Conservation (phyloP, 1,140 invertebrate species). For the Neuroterus valhalla region DNA sequence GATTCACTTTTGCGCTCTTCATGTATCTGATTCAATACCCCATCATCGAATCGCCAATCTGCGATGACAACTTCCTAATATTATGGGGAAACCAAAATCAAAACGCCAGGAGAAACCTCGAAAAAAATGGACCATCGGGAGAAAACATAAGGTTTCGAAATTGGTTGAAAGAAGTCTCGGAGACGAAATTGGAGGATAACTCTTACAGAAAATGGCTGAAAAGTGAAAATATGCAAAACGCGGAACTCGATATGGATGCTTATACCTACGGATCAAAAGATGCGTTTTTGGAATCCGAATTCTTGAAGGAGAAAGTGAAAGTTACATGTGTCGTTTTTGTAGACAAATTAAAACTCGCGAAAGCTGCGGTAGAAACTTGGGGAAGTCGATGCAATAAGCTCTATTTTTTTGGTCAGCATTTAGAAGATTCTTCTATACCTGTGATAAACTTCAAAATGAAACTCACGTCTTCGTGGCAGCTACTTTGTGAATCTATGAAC, state of each 20-base stretch:
- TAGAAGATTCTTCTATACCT: slow-evolving; percentile 47
- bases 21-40: slow-evolving; percentile 6
- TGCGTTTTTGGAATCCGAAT: slow-evolving; percentile 60
- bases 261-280: slow-evolving; percentile 54
- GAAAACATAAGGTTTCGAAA: neutral
- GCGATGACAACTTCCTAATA: slow-evolving; percentile 24
- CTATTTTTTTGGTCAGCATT: slow-evolving; percentile 61
- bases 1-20: slow-evolving; percentile 49
- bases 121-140: slow-evolving; percentile 25
- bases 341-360: slow-evolving; percentile 62
- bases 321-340: slow-evolving; percentile 69
- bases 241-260: slow-evolving; percentile 59
- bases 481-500: slow-evolving; percentile 70
- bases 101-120: slow-evolving; percentile 30
- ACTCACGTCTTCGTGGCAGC: slow-evolving; percentile 72
- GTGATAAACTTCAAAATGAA: slow-evolving; percentile 63
- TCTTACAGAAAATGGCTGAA: slow-evolving; percentile 60
- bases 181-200: neutral
- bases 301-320: slow-evolving; percentile 62
- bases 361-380: slow-evolving; percentile 67
- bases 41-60: neutral
- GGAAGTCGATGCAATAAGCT: slow-evolving; percentile 66
- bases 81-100: slow-evolving; percentile 23
- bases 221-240: slow-evolving; percentile 46
- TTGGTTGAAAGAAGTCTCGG: slow-evolving; percentile 14